Base-by-base conservation (phyloP, 2,888 invertebrate species). In the Cremastobaeus sp. region DNA sequence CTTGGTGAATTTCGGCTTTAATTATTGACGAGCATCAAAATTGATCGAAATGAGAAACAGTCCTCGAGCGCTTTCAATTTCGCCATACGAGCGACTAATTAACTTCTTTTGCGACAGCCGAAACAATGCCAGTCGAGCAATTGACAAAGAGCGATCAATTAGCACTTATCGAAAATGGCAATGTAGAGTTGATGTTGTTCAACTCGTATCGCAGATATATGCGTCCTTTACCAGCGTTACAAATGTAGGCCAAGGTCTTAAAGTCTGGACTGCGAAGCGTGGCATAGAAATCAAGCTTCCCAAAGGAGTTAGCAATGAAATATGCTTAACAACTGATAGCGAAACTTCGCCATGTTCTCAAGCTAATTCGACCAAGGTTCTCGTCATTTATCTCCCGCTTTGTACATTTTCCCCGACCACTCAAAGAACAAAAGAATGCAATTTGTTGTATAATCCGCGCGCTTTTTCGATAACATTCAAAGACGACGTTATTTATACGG, bases 221-320 rank as follows among this genome's bases (percentile, higher is more conserved):
- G 39, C 37, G 47, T 55, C 55, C 45, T 68, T 57, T 68, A 43
- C 41, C 18, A 28, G 28, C 43, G 25, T 50, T 68, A 59, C 68
- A 57, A 68, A 68, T 68, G 50, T 68, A 59, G 68, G 59, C 50
- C 68, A 68, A 68, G 68, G 68, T 59, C 59, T 68, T 68, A 68
- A 68, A 68, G 68, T 59, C 39, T 50, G 18, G 59, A 68, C 28
- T 43, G 43, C 57, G 68, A 25, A 39, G 48, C 50, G 20, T 20
- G 35, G 50, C 43, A 50, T 59, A 68, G 68, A 59, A 68, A 68
- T 68, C 50, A 68, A 68, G 68, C 50, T 50, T 50, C 50, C 57
- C 57, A 50, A 50, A 68, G 59, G 59, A 68, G 50, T 59, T 43
- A 43, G 52, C 45, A 48, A 34, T 66, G 48, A 66, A 66, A 66